These are phyloP conservation scores for Drosophila neonasuta DNA, from an alignment of 2,888 invertebrate genomes.

Conservation along the genomic window DNA sequence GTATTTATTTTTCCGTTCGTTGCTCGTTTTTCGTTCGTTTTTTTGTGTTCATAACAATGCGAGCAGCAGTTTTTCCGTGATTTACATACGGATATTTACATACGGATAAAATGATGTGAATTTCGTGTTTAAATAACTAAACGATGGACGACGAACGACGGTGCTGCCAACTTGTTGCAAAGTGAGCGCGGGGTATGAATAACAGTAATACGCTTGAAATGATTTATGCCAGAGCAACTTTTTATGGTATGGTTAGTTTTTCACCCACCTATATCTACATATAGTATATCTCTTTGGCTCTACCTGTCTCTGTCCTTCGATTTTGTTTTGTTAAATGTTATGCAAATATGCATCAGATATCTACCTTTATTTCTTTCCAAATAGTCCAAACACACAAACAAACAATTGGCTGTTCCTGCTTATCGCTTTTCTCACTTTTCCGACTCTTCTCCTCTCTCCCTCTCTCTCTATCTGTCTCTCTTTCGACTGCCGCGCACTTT, in stretches of 20 bases:
- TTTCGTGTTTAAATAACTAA: constrained; percentile 16
- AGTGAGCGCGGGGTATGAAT: background rate
- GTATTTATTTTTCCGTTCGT: too few species aligned
- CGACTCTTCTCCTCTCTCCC: constrained; percentile 13
- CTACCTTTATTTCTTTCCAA: constrained; percentile 1
- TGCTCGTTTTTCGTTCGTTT: too few species aligned
- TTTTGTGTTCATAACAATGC: background rate
- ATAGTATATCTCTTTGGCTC: background rate
- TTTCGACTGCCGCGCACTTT: constrained; percentile 48
- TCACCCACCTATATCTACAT: too few species aligned
- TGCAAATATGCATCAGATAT: constrained; percentile 44
- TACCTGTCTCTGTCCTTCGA: background rate
- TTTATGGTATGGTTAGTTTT: background rate
- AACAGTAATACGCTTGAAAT: constrained; percentile 7
- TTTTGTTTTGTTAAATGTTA: constrained; percentile 39
- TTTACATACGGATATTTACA: constrained; percentile 13
- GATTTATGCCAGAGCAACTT: constrained; percentile 10
- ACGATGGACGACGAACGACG: background rate
- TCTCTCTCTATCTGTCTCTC: background rate
- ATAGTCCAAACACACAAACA: constrained; percentile 4
- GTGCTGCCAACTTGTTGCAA: constrained; percentile 19
- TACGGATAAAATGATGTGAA: constrained; percentile 13
- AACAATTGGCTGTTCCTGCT: constrained; percentile 43
- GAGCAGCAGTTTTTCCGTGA: background rate
- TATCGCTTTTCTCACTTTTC: constrained; percentile 59